phyloP scores from a whole-genome alignment of 2,888 invertebrate species.

The Eupeodes latifasciatus region DNA sequence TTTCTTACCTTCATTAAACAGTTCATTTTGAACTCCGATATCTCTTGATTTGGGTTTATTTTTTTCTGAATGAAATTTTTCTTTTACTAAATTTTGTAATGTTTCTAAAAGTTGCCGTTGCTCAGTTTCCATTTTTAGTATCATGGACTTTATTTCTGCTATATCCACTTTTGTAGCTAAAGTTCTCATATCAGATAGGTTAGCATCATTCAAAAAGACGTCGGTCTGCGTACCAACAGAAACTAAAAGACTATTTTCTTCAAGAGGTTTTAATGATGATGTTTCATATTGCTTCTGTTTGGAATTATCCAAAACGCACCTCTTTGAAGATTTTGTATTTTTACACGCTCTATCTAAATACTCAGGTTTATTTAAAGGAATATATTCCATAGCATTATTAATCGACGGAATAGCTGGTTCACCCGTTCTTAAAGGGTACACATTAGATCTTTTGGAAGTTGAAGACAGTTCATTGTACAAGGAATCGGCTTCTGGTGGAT shows the following conservation, averaged over 20 bases:
- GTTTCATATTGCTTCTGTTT: neutral
- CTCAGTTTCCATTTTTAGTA: slow-evolving; percentile 79
- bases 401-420: slow-evolving; percentile 15
- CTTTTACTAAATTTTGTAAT: slow-evolving; percentile 43
- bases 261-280: neutral
- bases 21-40: slow-evolving; percentile 75
- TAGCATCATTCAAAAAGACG: neutral
- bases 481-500: slow-evolving; percentile 78
- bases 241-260: slow-evolving; percentile 79
- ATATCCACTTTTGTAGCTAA: slow-evolving; percentile 80
- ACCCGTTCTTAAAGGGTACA: slow-evolving; percentile 74
- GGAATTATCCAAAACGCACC: neutral
- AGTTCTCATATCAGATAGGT: slow-evolving; percentile 31
- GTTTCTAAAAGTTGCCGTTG: slow-evolving; percentile 79
- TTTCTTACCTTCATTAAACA: neutral
- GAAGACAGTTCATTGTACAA: slow-evolving; percentile 53
- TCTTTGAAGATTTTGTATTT: neutral
- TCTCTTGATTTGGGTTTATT: slow-evolving; percentile 66
- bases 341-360: neutral
- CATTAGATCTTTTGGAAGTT: slow-evolving; percentile 54
- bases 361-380: neutral
- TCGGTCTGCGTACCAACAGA: slow-evolving; percentile 83
- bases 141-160: slow-evolving; percentile 75
- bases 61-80: neutral
- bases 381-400: slow-evolving; percentile 24